Evolutionary conservation across 2,888 invertebrate species (phyloP).

Genomic region (Gari tellinella): DNA sequence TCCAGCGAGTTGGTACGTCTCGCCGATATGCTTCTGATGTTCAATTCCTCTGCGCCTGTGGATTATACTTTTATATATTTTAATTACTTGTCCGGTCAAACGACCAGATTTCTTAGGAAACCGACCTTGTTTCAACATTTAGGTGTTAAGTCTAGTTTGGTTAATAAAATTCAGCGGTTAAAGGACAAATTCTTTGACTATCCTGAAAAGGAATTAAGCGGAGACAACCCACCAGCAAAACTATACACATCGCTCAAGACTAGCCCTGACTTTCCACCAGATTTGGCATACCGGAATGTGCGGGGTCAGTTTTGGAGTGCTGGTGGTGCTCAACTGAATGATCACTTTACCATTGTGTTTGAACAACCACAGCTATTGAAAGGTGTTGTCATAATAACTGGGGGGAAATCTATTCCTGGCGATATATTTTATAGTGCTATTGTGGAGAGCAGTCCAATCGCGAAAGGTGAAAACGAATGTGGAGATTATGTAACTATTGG

Average conservation of each 20-base stretch:
- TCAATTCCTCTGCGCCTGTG: slow-evolving; percentile 71
- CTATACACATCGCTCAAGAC: slow-evolving; percentile 80
- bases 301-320: slow-evolving; percentile 84
- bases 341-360: slow-evolving; percentile 81
- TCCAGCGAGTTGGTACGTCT: slow-evolving; percentile 63
- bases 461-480: slow-evolving; percentile 55
- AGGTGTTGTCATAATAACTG: slow-evolving; percentile 79
- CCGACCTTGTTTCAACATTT: slow-evolving; percentile 75
- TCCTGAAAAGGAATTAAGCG: slow-evolving; percentile 66
- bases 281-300: slow-evolving; percentile 79
- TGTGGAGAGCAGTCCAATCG: slow-evolving; percentile 72
- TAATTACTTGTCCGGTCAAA: slow-evolving; percentile 65
- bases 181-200: slow-evolving; percentile 70
- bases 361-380: slow-evolving; percentile 72
- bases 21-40: slow-evolving; percentile 80
- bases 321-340: slow-evolving; percentile 70
- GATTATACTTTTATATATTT: slow-evolving; percentile 71
- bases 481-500: slow-evolving; percentile 61
- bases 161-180: slow-evolving; percentile 70
- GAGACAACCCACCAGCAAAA: slow-evolving; percentile 82
- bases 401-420: slow-evolving; percentile 69
- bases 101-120: slow-evolving; percentile 55
- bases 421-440: slow-evolving; percentile 75
- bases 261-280: slow-evolving; percentile 79
- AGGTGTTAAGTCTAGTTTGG: slow-evolving; percentile 69